Evolutionary conservation across 2,797 vertebrate genomes (phyloP).

Genomic region (Petrocephalus sullivani): DNA sequence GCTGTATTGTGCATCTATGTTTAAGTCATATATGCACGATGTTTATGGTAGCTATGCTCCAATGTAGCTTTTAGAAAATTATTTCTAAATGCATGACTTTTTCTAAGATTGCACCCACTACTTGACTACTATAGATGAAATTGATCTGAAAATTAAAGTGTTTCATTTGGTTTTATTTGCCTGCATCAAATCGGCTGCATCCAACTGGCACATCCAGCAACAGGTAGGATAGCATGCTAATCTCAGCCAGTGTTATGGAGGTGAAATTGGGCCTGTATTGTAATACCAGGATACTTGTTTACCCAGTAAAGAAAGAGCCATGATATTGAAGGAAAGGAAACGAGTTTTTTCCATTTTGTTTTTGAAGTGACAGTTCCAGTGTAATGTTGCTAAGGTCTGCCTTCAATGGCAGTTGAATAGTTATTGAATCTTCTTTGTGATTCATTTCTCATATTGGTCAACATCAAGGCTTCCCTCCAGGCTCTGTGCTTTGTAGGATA

Average conservation of each 20-base stretch:
- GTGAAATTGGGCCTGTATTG: background rate
- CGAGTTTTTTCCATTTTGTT: background rate
- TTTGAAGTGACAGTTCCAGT: background rate
- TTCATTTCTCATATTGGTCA: constrained; percentile 15
- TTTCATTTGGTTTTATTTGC: constrained; percentile 1
- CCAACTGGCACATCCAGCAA: background rate
- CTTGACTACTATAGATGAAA: background rate
- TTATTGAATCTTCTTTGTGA: background rate
- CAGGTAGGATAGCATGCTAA: background rate
- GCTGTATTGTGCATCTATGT: background rate
- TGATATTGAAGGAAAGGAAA: background rate
- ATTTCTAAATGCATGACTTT: background rate
- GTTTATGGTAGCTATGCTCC: background rate
- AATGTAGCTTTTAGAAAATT: background rate
- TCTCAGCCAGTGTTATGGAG: background rate
- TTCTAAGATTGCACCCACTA: background rate
- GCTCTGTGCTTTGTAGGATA: background rate
- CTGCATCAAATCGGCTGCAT: background rate
- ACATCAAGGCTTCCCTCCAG: background rate
- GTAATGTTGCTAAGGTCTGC: background rate
- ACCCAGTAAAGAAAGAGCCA: constrained; percentile 2
- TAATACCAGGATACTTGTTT: constrained; percentile 1
- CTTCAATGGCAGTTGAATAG: background rate
- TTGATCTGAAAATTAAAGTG: background rate
- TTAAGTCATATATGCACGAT: background rate